Base-by-base conservation (phyloP, 2,113 vertebrate genomes). In the Telmatochromis sp. region DNA sequence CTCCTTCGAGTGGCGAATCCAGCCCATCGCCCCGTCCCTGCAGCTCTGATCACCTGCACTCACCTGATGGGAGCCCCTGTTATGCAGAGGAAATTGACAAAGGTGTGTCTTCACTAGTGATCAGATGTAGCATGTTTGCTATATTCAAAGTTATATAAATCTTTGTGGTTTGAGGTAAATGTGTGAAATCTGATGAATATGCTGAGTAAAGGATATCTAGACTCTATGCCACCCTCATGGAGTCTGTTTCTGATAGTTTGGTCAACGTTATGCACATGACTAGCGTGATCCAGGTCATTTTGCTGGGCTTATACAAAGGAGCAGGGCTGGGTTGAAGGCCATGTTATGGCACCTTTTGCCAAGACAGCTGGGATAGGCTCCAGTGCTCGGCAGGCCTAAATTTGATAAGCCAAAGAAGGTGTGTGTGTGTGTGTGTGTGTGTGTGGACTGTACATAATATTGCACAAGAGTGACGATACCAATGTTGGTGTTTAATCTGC, bases 61-160 rank as follows among this genome's bases (percentile, higher is more conserved):
- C 98, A 92, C 97, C 97, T 45, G 97, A 98, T 19, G 97, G 97
- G 80, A 99, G 98, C 93, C 98, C 98, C 47, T 98, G 97, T 89
- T 98, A 97, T 49, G 85, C 97, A 63, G 98, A 99, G 94, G 98
- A 99, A 23, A 93, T 97, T 6, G 98, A 99, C 92, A 98, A 98
- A 98, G 98, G 98, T 99, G 93, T 2, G 33, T 4, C 5, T 1
- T 57, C 9, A 17, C 54, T 17, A n/a, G n/a, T 60, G 49, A 40
- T 7, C 23, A 33, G 12, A 19, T 28, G 17, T 45, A n/a, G 60
- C 6, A 7, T 35, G 17, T 82, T 9, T 65, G 42, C 13, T 0
- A 35, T 82, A 57, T 78, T 78, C 23, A 47, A 0, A 78, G 15
- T 78, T 78, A 2, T 12, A n/a, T 78, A 78, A 78, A 31, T 0